Base-by-base conservation (phyloP, 2,113 vertebrate species). In the Amia ocellicauda region DNA sequence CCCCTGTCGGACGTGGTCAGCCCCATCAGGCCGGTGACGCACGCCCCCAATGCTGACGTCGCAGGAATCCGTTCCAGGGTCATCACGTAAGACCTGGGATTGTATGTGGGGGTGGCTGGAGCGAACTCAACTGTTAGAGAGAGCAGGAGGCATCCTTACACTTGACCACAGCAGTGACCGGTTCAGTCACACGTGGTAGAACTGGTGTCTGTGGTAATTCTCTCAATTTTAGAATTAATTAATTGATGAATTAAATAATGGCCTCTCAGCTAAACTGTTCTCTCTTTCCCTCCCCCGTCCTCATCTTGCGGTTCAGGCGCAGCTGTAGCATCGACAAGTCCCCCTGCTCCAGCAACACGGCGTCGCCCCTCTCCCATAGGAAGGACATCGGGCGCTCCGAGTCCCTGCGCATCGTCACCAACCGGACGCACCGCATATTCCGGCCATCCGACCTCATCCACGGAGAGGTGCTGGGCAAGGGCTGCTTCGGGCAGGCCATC, bases 401-500 rank as follows among this genome's bases (percentile, higher is more conserved):
- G 68, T 98, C 96, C 0, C 85, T 99, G 27, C 92, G 96, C 0
- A 86, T 93, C 0, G 92, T 94, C 58, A 91, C 87, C 17, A 88
- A 73, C 68, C 88, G 83, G 0, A 80, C 88, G 0, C 97, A 99
- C 68, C 91, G 97, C 45, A 96, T 99, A 83, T 99, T 98, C 85
- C 91, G 97, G 3, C 93, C 97, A 0, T 98, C 97, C 0, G 97
- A 99, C 77, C 92, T 99, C 66, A 99, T 99, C 79, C 97, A 97
- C 0, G 97, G 97, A 14, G 97, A 98, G 70, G 96, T 99, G 73
- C 74, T 98, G 53, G 96, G 96, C 43, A 96, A 93, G 55, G 95
- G 97, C 78, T 98, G 93, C 86, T 99, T 97, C 0, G 97, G 96
- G 31, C 97, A 98, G 74, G 97, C 97, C 78, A 97, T 99, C 78